Evolutionary conservation across 2,113 vertebrate species (phyloP).

Genomic region (Cichladusa arquata): DNA sequence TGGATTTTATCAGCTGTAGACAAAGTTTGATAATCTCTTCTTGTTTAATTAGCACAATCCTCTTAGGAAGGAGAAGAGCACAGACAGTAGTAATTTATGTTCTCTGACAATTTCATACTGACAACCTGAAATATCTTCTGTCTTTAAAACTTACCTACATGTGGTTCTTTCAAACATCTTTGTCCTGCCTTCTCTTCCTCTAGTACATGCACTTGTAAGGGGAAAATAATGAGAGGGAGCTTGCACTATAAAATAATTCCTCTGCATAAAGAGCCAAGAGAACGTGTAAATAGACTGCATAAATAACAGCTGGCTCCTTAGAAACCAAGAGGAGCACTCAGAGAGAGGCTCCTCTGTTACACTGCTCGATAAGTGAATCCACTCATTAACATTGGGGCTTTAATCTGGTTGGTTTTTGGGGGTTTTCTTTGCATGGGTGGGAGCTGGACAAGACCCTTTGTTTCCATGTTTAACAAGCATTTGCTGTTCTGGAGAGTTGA

Average conservation of each 20-base stretch:
- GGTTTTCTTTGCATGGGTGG: background rate
- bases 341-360: background rate
- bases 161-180: background rate
- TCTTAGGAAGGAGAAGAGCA: conserved; percentile 62
- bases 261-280: conserved; percentile 11
- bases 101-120: conserved; percentile 27
- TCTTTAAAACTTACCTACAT: background rate
- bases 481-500: background rate
- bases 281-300: conserved; percentile 38
- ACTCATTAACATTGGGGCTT: background rate
- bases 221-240: background rate
- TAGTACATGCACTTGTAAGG: background rate
- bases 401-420: background rate
- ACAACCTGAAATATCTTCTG: background rate
- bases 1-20: conserved; percentile 72
- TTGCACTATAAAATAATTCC: conserved; percentile 12
- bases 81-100: conserved; percentile 56
- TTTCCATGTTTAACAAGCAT: background rate
- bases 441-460: background rate
- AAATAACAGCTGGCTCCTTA: conserved; percentile 57
- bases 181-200: background rate
- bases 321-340: background rate
- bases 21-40: conserved; percentile 74
- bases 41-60: conserved; percentile 74
- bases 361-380: background rate